Conservation (phyloP, 2,888 invertebrate species). For the Papilio elwesi region DNA sequence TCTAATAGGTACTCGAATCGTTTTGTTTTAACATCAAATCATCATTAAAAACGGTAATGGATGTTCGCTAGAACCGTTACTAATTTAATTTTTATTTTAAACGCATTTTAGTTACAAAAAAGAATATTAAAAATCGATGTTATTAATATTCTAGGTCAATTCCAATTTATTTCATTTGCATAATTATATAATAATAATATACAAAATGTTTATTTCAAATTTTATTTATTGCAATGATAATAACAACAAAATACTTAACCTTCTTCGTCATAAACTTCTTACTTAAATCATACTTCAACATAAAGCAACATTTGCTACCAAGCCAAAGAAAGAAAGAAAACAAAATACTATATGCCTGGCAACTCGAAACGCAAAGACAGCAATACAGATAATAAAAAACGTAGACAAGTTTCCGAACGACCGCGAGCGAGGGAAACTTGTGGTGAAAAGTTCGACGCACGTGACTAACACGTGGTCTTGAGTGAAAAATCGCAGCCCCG, state of each 20-base stretch:
- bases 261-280: not conserved
- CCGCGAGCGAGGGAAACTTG: conserved; percentile 61
- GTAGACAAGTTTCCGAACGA: conserved; percentile 12
- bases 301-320: no score
- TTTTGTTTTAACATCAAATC: conserved; percentile 29
- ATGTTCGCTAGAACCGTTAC: not conserved
- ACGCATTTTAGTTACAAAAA: conserved; percentile 18
- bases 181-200: not conserved
- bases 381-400: conserved; percentile 24
- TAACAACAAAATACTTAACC: no score
- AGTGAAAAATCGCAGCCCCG: conserved; percentile 77
- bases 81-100: conserved; percentile 35
- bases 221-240: no score
- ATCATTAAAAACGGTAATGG: conserved; percentile 30
- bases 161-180: conserved; percentile 11
- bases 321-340: not conserved
- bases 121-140: conserved; percentile 23
- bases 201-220: no score
- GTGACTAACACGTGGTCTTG: conserved; percentile 80
- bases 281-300: no score
- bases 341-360: not conserved
- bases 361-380: conserved; percentile 1
- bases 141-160: conserved; percentile 13
- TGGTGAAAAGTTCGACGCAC: conserved; percentile 71
- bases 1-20: not conserved